phyloP scores from a whole-genome alignment of 2,888 invertebrate species.

The Machimus rusticus region DNA sequence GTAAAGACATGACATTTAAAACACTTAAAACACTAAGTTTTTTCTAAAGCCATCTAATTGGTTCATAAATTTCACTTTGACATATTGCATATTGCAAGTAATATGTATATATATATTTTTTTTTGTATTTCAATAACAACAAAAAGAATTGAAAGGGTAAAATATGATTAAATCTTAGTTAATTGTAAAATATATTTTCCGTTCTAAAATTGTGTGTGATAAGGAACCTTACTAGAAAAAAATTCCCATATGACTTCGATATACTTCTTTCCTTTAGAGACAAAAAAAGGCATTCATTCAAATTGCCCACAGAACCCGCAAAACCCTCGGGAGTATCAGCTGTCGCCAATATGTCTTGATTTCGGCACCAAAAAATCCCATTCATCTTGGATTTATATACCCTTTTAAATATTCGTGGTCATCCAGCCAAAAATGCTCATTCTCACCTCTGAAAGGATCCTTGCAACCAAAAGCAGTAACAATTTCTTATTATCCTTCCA shows the following conservation, averaged over 20 bases:
- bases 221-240: not conserved
- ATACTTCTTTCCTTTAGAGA: not conserved
- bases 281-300: not conserved
- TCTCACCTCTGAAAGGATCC: not conserved
- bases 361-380: not conserved
- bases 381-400: not conserved
- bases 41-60: too few species aligned
- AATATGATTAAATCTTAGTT: too few species aligned
- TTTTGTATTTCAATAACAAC: too few species aligned
- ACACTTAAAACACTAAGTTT: too few species aligned
- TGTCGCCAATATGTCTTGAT: constrained; percentile 12
- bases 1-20: too few species aligned
- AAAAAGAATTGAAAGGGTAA: too few species aligned
- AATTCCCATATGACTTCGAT: not conserved
- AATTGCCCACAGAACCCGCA: not conserved
- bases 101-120: too few species aligned
- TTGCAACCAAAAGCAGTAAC: not conserved
- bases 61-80: too few species aligned
- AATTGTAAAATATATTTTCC: not conserved
- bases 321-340: not conserved
- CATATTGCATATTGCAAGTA: too few species aligned
- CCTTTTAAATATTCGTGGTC: not conserved
- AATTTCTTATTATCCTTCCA: constrained; percentile 1
- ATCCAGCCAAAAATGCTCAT: not conserved
- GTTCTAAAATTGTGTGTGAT: not conserved